These are phyloP conservation scores for Psophia crepitans DNA, from an alignment of 2,113 vertebrate species.

Conservation along the genomic window DNA sequence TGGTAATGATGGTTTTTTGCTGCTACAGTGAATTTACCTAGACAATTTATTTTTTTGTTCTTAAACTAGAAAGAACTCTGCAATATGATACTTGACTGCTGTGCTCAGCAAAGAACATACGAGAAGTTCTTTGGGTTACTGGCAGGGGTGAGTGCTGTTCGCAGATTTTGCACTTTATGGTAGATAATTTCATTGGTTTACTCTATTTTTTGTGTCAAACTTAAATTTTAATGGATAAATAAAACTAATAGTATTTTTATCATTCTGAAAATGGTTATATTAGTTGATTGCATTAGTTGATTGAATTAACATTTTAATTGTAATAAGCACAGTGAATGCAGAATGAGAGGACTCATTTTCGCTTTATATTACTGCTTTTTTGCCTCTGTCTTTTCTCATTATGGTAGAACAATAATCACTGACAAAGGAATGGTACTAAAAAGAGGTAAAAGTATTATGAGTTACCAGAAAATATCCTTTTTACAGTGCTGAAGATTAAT, in stretches of 20 bases:
- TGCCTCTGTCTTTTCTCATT: not conserved
- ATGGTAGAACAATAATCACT: not conserved
- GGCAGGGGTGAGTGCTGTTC: constrained; percentile 87
- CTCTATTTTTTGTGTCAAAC: not conserved
- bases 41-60: not conserved
- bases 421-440: not conserved
- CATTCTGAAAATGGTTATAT: not conserved
- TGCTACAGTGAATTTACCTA: constrained; percentile 36
- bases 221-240: not conserved
- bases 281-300: not conserved
- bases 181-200: not conserved
- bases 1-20: not conserved
- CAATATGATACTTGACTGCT: constrained; percentile 99
- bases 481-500: not conserved
- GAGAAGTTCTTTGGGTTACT: constrained; percentile 98
- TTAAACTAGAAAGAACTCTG: constrained; percentile 92
- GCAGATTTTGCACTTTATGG: not conserved
- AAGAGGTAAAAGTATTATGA: not conserved
- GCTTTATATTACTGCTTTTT: not conserved
- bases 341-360: not conserved
- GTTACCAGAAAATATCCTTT: not conserved
- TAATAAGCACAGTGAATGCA: not conserved
- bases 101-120: constrained; percentile 96
- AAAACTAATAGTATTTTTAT: not conserved
- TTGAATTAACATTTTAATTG: not conserved